phyloP scores from a whole-genome alignment of 2,113 vertebrate genomes.

The Typhlomys cinereus region DNA sequence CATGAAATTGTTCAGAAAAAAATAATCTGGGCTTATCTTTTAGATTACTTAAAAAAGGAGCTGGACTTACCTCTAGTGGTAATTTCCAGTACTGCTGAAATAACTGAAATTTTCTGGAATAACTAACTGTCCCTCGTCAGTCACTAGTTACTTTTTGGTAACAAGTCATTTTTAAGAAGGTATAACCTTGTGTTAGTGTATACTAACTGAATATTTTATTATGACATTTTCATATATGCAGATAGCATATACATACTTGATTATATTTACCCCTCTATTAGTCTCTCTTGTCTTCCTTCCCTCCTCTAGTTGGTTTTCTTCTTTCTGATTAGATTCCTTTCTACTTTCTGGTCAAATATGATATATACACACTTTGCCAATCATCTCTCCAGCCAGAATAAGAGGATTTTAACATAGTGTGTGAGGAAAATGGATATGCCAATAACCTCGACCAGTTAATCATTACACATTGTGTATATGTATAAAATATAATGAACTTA shows the following conservation, averaged over 20 bases:
- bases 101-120: not conserved
- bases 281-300: not conserved
- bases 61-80: not conserved
- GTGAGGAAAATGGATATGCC: not conserved
- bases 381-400: not conserved
- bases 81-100: not conserved
- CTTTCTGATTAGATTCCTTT: not conserved
- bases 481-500: not conserved
- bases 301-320: not conserved
- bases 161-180: not conserved
- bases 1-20: no score
- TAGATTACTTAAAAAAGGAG: conserved; percentile 6
- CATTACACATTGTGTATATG: not conserved
- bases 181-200: not conserved
- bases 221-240: not conserved
- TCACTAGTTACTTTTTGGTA: not conserved
- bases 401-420: not conserved
- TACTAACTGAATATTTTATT: not conserved
- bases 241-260: not conserved
- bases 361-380: not conserved
- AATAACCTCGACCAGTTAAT: not conserved
- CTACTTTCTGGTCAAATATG: not conserved
- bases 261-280: not conserved
- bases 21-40: not conserved
- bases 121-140: not conserved